These are phyloP conservation scores for Epinotia brunnichana DNA, from an alignment of 2,888 invertebrate genomes.

Conservation along the genomic window DNA sequence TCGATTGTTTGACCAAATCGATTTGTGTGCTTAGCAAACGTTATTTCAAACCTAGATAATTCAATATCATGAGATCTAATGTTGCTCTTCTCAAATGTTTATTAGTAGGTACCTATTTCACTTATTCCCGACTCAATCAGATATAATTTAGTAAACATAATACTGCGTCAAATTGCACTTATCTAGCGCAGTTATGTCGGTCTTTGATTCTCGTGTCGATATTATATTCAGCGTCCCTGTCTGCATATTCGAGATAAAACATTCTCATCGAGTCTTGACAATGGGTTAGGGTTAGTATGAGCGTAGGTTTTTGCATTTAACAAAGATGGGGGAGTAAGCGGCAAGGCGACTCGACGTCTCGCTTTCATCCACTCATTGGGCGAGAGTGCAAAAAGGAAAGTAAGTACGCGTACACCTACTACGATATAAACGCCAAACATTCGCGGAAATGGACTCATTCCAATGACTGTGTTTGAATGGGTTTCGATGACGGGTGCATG, in stretches of 20 bases:
- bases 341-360: constrained; percentile 71
- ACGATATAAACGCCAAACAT: constrained; percentile 60
- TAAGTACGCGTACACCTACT: constrained; percentile 58
- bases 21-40: constrained; percentile 27
- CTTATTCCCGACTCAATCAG: constrained; percentile 29
- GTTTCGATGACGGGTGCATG: constrained; percentile 80
- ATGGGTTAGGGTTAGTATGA: constrained; percentile 69
- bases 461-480: constrained; percentile 76
- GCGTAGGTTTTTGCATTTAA: constrained; percentile 76
- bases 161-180: constrained; percentile 18
- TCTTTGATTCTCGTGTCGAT: constrained; percentile 37
- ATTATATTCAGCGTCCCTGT: constrained; percentile 50
- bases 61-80: neutral
- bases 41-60: constrained; percentile 19
- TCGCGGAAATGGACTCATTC: constrained; percentile 68
- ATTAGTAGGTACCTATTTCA: constrained; percentile 23
- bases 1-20: constrained; percentile 30
- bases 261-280: constrained; percentile 74
- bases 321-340: constrained; percentile 72
- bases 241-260: constrained; percentile 70
- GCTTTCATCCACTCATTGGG: constrained; percentile 78
- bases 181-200: constrained; percentile 27
- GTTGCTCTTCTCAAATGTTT: constrained; percentile 19
- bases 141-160: constrained; percentile 21
- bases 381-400: constrained; percentile 74